phyloP scores from a whole-genome alignment of 2,113 vertebrate species.

The Physeter macrocephalus region DNA sequence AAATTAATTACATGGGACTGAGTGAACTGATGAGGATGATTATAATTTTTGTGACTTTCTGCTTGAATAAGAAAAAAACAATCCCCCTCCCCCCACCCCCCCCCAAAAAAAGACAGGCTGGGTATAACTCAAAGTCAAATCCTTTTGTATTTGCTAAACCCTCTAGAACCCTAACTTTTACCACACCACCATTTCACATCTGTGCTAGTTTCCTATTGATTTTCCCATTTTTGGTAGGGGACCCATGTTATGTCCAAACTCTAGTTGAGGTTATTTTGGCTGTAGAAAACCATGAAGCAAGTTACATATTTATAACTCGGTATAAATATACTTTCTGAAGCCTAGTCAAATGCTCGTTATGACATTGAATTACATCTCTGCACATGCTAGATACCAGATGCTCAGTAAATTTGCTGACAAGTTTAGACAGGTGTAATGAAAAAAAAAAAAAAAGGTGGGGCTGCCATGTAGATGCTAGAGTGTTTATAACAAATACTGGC shows the following conservation, averaged over 20 bases:
- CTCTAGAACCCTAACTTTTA: not conserved
- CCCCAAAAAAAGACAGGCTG: too few relatives aligned
- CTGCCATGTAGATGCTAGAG: not conserved
- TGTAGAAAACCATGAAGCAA: not conserved
- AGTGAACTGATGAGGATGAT: too few relatives aligned
- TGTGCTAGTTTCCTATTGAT: not conserved
- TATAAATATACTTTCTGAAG: not conserved
- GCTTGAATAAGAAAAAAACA: too few relatives aligned
- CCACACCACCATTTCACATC: not conserved
- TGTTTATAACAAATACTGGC: not conserved
- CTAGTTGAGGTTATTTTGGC: not conserved
- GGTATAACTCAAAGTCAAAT: not conserved
- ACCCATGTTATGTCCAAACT: not conserved
- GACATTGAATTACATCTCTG: not conserved
- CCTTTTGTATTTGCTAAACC: rapidly evolving
- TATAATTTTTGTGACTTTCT: too few relatives aligned
- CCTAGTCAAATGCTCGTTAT: not conserved
- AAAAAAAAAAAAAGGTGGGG: not conserved
- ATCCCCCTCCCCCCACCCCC: too few relatives aligned
- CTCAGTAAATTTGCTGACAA: not conserved
- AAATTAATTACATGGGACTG: too few relatives aligned
- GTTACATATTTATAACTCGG: not conserved
- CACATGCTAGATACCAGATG: not conserved
- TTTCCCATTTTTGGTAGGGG: not conserved
- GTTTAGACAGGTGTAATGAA: not conserved